Evolutionary conservation across 1,140 invertebrate genomes (phyloP).

Genomic region (Drosophila ambigua): DNA sequence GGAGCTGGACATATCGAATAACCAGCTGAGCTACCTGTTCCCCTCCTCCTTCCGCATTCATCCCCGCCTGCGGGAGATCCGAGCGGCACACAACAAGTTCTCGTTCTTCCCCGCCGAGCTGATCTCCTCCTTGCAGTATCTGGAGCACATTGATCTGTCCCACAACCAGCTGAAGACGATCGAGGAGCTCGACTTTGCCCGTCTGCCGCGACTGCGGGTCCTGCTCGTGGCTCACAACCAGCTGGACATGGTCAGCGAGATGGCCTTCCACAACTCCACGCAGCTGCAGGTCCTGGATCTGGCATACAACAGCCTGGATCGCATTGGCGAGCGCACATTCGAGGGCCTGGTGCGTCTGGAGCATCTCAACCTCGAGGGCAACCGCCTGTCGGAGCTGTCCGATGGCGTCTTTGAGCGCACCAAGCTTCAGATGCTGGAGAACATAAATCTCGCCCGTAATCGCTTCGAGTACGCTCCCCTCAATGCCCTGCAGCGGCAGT

Average conservation of each 20-base stretch:
- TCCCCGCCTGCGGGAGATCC: conserved; percentile 88
- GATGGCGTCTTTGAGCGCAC: conserved; percentile 93
- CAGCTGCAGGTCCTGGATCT: conserved; percentile 93
- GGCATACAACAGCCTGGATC: conserved; percentile 89
- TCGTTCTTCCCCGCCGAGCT: conserved; percentile 92
- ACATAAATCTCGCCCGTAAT: conserved; percentile 91
- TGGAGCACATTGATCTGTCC: conserved; percentile 90
- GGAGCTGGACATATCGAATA: conserved; percentile 89
- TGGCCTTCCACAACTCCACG: conserved; percentile 95
- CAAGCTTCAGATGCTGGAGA: conserved; percentile 91
- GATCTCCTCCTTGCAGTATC: conserved; percentile 89
- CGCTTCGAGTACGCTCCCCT: conserved; percentile 91
- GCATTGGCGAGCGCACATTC: conserved; percentile 91
- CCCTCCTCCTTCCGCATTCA: conserved; percentile 93
- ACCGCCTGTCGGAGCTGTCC: conserved; percentile 90
- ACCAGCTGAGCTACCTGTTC: conserved; percentile 91
- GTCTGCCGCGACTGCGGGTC: conserved; percentile 88
- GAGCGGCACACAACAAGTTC: conserved; percentile 90
- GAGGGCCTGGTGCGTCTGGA: conserved; percentile 91
- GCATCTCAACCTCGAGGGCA: conserved; percentile 89
- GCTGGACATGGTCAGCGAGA: conserved; percentile 92
- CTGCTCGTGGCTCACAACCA: conserved; percentile 90
- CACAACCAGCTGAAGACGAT: conserved; percentile 90
- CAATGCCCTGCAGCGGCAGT: conserved; percentile 91
- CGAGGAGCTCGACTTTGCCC: conserved; percentile 93